These are phyloP conservation scores for Gobionotothen gibberifrons DNA, from an alignment of 2,797 vertebrate species.

Conservation along the genomic window DNA sequence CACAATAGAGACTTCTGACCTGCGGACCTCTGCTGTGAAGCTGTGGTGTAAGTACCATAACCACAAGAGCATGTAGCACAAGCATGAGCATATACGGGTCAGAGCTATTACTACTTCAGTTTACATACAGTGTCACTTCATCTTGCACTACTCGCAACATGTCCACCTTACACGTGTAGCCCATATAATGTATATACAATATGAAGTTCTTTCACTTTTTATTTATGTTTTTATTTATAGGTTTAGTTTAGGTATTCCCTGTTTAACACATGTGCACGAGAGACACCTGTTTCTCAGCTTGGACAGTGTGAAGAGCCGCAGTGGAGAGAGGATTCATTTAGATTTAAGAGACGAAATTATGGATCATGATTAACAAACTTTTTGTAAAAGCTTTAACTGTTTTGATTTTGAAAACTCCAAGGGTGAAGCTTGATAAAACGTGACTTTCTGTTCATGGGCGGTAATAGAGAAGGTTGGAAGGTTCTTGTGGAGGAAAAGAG, in stretches of 20 bases:
- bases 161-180: background rate
- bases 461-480: constrained; percentile 64
- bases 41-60: constrained; percentile 24
- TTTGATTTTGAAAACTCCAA: constrained; percentile 76
- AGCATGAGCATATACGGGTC: constrained; percentile 22
- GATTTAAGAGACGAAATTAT: constrained; percentile 71
- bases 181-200: background rate
- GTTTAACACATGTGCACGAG: constrained; percentile 1
- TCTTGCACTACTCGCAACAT: background rate
- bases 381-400: constrained; percentile 60
- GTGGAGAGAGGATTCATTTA: constrained; percentile 44
- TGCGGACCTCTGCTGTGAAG: constrained; percentile 29
- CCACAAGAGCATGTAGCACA: constrained; percentile 18
- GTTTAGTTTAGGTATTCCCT: background rate
- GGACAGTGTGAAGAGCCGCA: constrained; percentile 33
- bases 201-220: background rate
- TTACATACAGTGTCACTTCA: background rate
- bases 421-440: constrained; percentile 76
- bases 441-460: constrained; percentile 75
- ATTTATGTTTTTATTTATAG: background rate
- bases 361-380: constrained; percentile 69
- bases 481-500: constrained; percentile 49
- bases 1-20: constrained; percentile 42
- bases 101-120: constrained; percentile 15
- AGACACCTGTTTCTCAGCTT: constrained; percentile 19